Evolutionary conservation across 1,140 invertebrate species (phyloP), one percentile per base, ranked within the genome.

Genomic region (Temnothorax nylanderi): DNA sequence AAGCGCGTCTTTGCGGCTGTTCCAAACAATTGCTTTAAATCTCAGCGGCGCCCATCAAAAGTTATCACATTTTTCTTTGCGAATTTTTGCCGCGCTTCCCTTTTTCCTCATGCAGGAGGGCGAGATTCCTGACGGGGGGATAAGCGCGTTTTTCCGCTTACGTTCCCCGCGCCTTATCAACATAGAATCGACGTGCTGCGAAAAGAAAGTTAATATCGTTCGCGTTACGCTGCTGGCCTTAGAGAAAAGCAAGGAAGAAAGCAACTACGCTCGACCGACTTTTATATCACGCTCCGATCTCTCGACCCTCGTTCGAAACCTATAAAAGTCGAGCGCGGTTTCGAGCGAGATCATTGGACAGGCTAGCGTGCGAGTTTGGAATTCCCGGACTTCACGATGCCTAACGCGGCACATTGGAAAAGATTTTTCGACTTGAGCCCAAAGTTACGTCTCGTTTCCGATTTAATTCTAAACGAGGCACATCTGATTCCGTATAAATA

Each of bases 201-300:
- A 81, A 82, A 82, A 58, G 47, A 87, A 89, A 89, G 84, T 89
- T 89, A 86, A 89, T 89, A 89, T 89, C 71, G 47, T 56, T 32
- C 60, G 56, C 72, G 54, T 86, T 80, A 89, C 87, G 58, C 37
- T 56, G 44, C 18, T 18, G 37, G 34, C 32, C 13, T 49, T 41
- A 47, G 62, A 78, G 78, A 64, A 62, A 51, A 75, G 47, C 56
- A 44, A 49, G 80, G 54, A 72, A 26, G 47, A 87, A 69, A 32
- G 32, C 65, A 34, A 54, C 60, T 44, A 85, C 44, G 88, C 84
- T 88, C 86, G 90, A 88, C 84, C 78, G 84, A 91, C 71, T 88
- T 92, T 85, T 89, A 75, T 89, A 91, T 88, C 88, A 64, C 62
- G 67, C 56, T 80, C 65, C 82, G 86, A 89, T 89, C 88, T 88